Evolutionary conservation across 2,113 vertebrate genomes (phyloP).

Genomic region (Empidonax traillii): DNA sequence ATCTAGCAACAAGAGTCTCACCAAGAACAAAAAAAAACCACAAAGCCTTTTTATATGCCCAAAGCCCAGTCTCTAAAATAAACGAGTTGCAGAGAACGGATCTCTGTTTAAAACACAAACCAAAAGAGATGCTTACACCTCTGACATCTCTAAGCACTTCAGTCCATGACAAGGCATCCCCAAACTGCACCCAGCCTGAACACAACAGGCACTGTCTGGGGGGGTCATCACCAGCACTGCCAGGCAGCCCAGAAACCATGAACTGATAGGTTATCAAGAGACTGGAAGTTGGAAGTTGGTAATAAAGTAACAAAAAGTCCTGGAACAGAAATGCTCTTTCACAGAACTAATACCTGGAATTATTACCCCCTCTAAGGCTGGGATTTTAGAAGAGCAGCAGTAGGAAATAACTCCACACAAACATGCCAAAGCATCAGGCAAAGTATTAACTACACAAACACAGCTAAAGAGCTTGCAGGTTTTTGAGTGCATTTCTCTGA

Average conservation of each 20-base stretch:
- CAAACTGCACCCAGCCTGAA: neutral
- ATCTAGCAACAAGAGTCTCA: neutral
- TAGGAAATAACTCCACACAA: neutral
- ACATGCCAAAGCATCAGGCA: neutral
- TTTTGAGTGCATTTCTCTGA: neutral
- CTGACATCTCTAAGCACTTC: neutral
- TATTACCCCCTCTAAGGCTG: neutral
- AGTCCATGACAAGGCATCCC: neutral
- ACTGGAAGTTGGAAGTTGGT: neutral
- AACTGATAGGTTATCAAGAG: neutral
- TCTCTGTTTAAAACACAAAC: neutral
- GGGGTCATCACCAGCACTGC: neutral
- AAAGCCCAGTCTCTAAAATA: neutral
- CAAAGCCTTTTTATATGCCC: neutral
- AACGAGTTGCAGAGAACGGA: neutral
- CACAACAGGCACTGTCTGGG: neutral
- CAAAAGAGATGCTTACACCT: neutral
- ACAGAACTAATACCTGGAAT: neutral
- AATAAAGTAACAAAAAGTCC: neutral
- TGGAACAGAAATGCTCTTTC: neutral
- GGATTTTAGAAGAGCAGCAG: neutral
- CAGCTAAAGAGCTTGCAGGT: neutral
- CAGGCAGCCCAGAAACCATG: neutral
- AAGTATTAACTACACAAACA: neutral
- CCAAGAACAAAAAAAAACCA: neutral